Conservation (phyloP, 2,888 invertebrate genomes). For the Lithophane ornitopus region DNA sequence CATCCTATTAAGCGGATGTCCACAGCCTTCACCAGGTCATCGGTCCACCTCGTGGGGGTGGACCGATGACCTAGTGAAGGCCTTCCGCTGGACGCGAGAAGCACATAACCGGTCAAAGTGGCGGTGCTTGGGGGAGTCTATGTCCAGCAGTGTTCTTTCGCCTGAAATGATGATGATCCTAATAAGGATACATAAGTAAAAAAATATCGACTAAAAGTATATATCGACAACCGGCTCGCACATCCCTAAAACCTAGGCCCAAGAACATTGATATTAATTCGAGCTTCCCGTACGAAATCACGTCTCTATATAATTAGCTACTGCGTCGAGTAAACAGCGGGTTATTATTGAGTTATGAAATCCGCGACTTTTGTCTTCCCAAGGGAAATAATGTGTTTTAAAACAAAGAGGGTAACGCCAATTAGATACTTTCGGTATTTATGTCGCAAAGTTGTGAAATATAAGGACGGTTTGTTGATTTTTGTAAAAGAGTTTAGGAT, state of each 20-base stretch:
- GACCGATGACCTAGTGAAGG: no score
- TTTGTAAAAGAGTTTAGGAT: background rate
- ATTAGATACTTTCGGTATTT: constrained; percentile 64
- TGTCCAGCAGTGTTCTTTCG: no score
- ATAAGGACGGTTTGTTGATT: background rate
- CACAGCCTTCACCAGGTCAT: no score
- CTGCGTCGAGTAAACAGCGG: constrained; percentile 84
- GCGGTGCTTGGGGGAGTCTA: no score
- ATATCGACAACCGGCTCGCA: constrained; percentile 25
- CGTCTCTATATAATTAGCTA: constrained; percentile 88
- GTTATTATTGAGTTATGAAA: constrained; percentile 89
- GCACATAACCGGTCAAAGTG: no score
- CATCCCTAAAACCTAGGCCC: constrained; percentile 78
- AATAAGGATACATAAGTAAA: no score
- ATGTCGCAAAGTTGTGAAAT: constrained; percentile 41
- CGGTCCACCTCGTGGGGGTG: no score
- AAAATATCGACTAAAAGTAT: no score
- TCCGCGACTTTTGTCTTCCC: constrained; percentile 85
- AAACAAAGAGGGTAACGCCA: constrained; percentile 81
- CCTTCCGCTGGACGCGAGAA: no score
- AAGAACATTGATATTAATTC: constrained; percentile 91
- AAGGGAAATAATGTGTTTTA: constrained; percentile 88
- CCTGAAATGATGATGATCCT: no score
- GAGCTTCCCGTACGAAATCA: constrained; percentile 88
- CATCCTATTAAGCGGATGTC: no score